These are phyloP conservation scores for Itoplectis maculator DNA, from an alignment of 2,888 invertebrate species.

Conservation along the genomic window DNA sequence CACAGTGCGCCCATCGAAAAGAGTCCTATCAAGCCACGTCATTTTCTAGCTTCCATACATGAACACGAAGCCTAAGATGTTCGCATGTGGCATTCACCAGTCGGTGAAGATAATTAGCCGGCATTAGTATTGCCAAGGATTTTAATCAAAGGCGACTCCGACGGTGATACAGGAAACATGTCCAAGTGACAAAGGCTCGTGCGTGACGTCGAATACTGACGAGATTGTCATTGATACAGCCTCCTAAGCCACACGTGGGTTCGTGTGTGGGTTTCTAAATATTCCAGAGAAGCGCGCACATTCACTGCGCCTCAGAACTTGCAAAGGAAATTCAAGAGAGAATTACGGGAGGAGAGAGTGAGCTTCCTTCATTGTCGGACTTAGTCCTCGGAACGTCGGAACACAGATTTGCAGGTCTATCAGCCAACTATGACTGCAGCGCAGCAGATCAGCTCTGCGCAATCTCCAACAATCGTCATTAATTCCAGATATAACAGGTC, in stretches of 20 bases:
- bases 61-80: not conserved
- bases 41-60: not conserved
- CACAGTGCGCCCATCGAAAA: not conserved
- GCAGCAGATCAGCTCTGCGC: not conserved
- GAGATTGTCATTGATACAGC: not conserved
- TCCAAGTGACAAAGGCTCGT: not conserved
- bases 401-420: not conserved
- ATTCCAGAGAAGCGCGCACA: not conserved
- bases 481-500: not conserved
- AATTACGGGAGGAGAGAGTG: not conserved
- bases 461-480: slow-evolving; percentile 12
- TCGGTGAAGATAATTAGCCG: not conserved
- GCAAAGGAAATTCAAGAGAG: not conserved
- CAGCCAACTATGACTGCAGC: not conserved
- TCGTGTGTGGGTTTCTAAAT: too few relatives aligned
- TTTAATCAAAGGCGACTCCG: not conserved
- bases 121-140: not conserved
- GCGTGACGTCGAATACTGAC: not conserved
- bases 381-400: not conserved
- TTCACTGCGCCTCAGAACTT: not conserved
- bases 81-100: not conserved
- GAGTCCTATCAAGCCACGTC: not conserved
- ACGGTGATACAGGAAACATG: not conserved
- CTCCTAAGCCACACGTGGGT: not conserved
- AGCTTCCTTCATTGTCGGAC: not conserved